A percentile compares a stretch with the other conserved stretches of the same genome.
Conservation (phyloP, 2,113 vertebrate genomes). For the Amazona guildingii region DNA sequence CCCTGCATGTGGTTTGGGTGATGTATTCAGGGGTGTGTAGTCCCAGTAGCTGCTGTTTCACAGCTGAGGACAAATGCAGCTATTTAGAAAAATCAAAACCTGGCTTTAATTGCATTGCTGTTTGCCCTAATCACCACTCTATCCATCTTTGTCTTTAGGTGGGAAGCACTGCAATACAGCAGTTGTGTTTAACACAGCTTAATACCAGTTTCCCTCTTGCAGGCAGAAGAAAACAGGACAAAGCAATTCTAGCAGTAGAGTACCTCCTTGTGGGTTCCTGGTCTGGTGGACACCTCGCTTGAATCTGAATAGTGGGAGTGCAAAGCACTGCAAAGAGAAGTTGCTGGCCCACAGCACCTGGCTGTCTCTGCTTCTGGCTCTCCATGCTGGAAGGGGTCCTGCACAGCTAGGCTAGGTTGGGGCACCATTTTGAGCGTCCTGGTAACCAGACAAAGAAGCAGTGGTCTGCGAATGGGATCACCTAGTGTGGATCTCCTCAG, state of each 20-base stretch:
- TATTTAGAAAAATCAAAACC: fast-evolving
- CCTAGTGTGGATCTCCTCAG: background rate
- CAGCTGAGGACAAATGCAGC: background rate
- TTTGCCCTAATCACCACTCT: too few species aligned
- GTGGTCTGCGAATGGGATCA: background rate
- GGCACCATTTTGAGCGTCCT: background rate
- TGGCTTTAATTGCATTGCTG: background rate
- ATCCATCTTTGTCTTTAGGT: background rate
- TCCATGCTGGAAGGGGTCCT: fast-evolving
- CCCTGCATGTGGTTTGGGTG: background rate
- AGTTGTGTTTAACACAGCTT: background rate
- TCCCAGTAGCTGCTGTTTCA: background rate
- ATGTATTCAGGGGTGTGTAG: background rate
- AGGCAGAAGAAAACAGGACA: background rate
- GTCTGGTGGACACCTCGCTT: background rate
- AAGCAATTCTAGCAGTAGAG: background rate
- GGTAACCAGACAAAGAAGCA: background rate
- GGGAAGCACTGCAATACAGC: background rate
- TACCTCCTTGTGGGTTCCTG: background rate
- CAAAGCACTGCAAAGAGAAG: background rate
- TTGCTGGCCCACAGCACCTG: background rate
- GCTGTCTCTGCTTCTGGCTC: background rate
- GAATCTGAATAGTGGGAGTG: fast-evolving
- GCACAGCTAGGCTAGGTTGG: fast-evolving
- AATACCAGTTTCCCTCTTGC: background rate